Conservation (phyloP, 2,888 invertebrate species). For the Pristionchus arcanus region DNA sequence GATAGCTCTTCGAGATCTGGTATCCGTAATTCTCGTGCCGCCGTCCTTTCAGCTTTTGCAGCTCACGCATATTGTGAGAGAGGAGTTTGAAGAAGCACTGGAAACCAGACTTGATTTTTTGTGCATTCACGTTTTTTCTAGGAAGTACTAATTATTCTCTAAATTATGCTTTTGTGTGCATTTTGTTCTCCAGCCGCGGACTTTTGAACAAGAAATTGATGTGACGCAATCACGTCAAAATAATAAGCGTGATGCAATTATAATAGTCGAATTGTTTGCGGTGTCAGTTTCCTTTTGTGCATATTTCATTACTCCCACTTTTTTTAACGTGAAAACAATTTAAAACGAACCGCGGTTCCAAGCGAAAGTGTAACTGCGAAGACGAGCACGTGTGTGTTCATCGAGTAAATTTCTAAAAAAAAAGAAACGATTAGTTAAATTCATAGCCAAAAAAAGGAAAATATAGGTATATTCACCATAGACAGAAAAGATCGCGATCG, state of each 20-base stretch:
- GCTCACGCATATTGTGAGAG: not conserved
- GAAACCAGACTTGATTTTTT: not conserved
- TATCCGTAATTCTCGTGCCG: slow-evolving; percentile 7
- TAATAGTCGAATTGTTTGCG: not conserved
- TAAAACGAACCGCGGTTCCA: not conserved
- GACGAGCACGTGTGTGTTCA: slow-evolving; percentile 36
- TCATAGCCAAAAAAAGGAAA: not conserved
- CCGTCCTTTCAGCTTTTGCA: not conserved
- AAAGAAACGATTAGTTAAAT: not conserved
- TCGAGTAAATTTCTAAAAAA: slow-evolving; percentile 23
- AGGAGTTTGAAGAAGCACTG: slow-evolving; percentile 24
- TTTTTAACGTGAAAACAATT: not conserved
- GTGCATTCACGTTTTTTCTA: not conserved
- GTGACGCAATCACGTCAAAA: not conserved
- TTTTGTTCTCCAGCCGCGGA: not conserved
- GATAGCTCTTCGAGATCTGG: slow-evolving; percentile 9
- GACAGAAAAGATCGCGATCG: not conserved
- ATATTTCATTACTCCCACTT: not conserved
- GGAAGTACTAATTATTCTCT: not conserved
- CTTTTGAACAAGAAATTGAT: not conserved
- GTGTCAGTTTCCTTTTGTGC: not conserved
- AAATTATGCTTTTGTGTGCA: too few relatives aligned
- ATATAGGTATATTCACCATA: not conserved
- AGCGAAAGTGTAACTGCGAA: slow-evolving; percentile 17
- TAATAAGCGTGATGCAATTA: not conserved